Percentiles rank a stretch among this genome's conserved stretches.
Evolutionary conservation across 2,888 invertebrate species (phyloP).

Genomic region (Lycophotia porphyrea): DNA sequence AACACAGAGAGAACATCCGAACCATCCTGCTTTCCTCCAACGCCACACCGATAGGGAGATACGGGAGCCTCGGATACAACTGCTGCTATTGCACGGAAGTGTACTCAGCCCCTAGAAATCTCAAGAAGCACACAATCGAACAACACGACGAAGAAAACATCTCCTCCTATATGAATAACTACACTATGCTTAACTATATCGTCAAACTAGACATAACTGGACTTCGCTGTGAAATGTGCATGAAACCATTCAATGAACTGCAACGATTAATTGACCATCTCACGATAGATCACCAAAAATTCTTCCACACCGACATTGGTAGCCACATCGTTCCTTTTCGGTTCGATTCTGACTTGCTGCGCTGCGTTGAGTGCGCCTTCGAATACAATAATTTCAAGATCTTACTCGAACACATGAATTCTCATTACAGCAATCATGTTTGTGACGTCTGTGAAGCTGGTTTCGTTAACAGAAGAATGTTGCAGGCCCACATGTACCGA

Average conservation of each 20-base stretch:
- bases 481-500: slow-evolving; percentile 73
- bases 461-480: slow-evolving; percentile 72
- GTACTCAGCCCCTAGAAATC: slow-evolving; percentile 71
- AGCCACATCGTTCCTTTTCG: slow-evolving; percentile 76
- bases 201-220: slow-evolving; percentile 80
- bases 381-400: slow-evolving; percentile 74
- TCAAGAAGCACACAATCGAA: slow-evolving; percentile 75
- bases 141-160: slow-evolving; percentile 57
- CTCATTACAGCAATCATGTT: slow-evolving; percentile 75
- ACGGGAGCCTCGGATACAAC: slow-evolving; percentile 69
- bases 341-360: slow-evolving; percentile 69
- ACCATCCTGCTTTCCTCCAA: slow-evolving; percentile 68
- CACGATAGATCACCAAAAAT: slow-evolving; percentile 66
- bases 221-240: slow-evolving; percentile 76
- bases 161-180: slow-evolving; percentile 54
- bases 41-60: slow-evolving; percentile 74
- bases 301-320: slow-evolving; percentile 67
- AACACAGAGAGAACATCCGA: slow-evolving; percentile 70
- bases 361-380: slow-evolving; percentile 72
- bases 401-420: slow-evolving; percentile 77
- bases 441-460: slow-evolving; percentile 76
- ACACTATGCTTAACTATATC: slow-evolving; percentile 62
- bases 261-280: slow-evolving; percentile 72
- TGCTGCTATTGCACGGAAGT: slow-evolving; percentile 76
- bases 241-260: slow-evolving; percentile 56